Evolutionary conservation across 1,140 invertebrate genomes (phyloP), one percentile per base, ranked within the genome.

Genomic region (Aphidius gifuensis): DNA sequence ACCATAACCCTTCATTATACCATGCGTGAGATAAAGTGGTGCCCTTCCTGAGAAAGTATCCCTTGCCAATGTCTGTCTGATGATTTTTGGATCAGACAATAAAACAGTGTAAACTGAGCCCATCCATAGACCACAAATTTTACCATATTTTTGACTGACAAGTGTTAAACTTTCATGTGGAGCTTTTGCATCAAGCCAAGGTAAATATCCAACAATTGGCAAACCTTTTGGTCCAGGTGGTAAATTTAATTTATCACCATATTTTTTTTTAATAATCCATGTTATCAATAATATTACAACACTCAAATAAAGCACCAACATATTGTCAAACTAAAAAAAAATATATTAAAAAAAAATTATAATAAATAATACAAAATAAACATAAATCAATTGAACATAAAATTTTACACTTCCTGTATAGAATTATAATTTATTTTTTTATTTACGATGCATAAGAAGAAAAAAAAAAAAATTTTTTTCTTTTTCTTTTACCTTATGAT

Each of bases 1-100:
- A 94, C 92, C 92, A 72, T 90, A 87, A 67, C 93, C 92, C 62
- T 90, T 80, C 88, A 94, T 92, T 9, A 95, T 89, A 45, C 91
- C 92, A 72, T 93, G 90, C 0, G 92, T 93, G 21, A 94, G 75
- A 72, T 87, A 91, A 0, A 94, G 82, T 1, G 91, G 91, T 1
- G 92, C 91, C 57, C 92, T 79, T 9, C 87, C 90, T 3, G 86
- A 80, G 66, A 91, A 88, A 1, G 73, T 82, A 32, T 92, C 88
- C 69, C 87, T 87, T 0, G 85, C 79, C 44, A 94, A 86, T 4
- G 87, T 84, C 62, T 89, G 85, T 42, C 86, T 83, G 4, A 94
- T 82, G 21, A 91, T 62, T 49, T 85, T 81, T 5, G 86, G 84
- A 75, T 94, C 91, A 0, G 89, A 85, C 3, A 94, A 67, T 1